Evolutionary conservation across 2,797 vertebrate species (phyloP), one percentile per base, ranked within the genome.

Genomic region (Nothura maculosa): DNA sequence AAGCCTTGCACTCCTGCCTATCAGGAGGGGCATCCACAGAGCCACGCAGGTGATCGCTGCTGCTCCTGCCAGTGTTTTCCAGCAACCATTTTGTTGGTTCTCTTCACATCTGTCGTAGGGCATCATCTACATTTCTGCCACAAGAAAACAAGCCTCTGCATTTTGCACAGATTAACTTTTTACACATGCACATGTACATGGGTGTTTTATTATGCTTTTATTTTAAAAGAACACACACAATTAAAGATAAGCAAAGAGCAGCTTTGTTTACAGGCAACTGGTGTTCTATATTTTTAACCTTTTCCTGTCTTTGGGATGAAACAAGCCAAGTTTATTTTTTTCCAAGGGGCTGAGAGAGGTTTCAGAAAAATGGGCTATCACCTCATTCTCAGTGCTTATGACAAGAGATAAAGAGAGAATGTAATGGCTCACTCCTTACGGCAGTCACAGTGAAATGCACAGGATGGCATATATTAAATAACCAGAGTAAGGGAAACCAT

Each of bases 351-450:
- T 80, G 78, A 73, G 36, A 87, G 50, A 87, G 74, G 82, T 79
- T 90, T 95, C 81, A 89, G 36, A 57, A 91, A 94, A 94, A 76
- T 57, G 88, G 36, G 80, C 87, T 85, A 63, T 78, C 81, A 43
- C 70, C 63, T 81, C 81, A 68, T 86, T 88, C 90, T 94, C 78
- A 54, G 78, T 70, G 62, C 76, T 94, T 85, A 43, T 36, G 61
- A 93, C 82, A 74, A 81, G 77, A 93, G 90, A 94, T 90, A 94
- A 91, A 94, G 93, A 88, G 75, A 82, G 78, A 89, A 77, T 62
- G 93, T 91, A 94, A 93, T 96, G 96, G 91, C 89, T 96, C 82
- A 36, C 64, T 91, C 92, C 85, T 91, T 93, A 81, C 87, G 81
- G 85, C 89, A 95, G 85, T 87, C 87, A 72, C 87, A 86, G 77